Evolutionary conservation across 2,113 vertebrate genomes (phyloP), one percentile per base, ranked within the genome.

Genomic region (Heterotilapia buettikoferi): DNA sequence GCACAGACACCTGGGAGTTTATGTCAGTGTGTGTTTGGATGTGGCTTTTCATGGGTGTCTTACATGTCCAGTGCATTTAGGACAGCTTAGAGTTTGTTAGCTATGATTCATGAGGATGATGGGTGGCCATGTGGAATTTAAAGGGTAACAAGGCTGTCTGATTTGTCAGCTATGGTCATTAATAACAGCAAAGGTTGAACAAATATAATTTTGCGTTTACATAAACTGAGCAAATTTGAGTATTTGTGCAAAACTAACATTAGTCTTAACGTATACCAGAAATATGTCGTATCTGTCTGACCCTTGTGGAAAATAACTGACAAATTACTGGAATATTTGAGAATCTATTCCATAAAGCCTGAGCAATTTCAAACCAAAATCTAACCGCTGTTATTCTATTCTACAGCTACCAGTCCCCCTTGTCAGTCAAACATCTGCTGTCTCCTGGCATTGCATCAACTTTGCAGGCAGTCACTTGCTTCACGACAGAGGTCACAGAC

Each of bases 1-100:
- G 91, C 95, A 95, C 61, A 43, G 94, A 93, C 97, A 97, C 94
- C 97, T 96, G 95, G 94, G 94, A 66, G 78, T 88, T 91, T 85
- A 82, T 89, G 94, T 94, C 94, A 81, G 54, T 85, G 87, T 40
- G 53, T 86, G 91, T 94, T 93, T 91, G 86, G 89, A 91, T 68
- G 78, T 90, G 66, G 84, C 47, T n/a, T 91, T 93, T 86, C 71
- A 7, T 12, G 29, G 84, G 86, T 68, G 81, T 56, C 84, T 26
- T 21, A 29, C 57, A 31, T 79, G 86, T 89, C 87, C 38, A 21
- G 11, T 68, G 83, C 84, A 66, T 63, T 85, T 86, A 80, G 63
- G 81, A 86, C 83, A 54, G 82, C 61, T 88, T 73, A 53, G 88
- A 43, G 86, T 91, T 95, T 93, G 91, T 82, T 84, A 52, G 80